A percentile compares a stretch with the other conserved stretches of the same genome.
Evolutionary conservation across 2,113 vertebrate genomes (phyloP).

Genomic region (Zosterops lateralis): DNA sequence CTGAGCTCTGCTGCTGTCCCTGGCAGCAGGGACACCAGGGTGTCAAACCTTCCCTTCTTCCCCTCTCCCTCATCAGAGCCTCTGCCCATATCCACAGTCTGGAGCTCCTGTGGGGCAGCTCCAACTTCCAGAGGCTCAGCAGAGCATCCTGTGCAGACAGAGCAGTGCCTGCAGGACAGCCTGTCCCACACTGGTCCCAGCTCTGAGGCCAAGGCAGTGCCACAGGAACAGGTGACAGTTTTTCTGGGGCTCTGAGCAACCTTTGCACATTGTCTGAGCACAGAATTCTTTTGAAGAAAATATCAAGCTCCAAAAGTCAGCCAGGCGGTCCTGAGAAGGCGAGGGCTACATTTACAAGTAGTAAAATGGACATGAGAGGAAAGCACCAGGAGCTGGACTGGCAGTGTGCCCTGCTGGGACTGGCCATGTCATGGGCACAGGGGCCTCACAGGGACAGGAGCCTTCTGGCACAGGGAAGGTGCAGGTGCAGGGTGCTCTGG

Average conservation of each 20-base stretch:
- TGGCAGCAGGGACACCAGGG: not conserved
- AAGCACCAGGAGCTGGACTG: not conserved
- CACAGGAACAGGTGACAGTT: not conserved
- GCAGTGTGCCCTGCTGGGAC: not conserved
- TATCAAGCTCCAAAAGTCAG: not conserved
- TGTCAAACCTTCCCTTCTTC: not conserved
- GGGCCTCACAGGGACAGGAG: not conserved
- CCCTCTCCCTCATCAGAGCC: too few relatives aligned
- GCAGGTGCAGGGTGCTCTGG: not conserved
- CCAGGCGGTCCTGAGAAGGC: not conserved
- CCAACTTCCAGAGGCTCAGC: not conserved
- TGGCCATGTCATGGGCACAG: rapidly evolving
- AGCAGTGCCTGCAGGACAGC: not conserved
- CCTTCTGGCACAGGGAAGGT: not conserved
- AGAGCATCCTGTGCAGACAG: not conserved
- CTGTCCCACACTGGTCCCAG: not conserved
- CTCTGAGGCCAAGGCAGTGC: rapidly evolving
- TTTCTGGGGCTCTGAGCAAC: not conserved
- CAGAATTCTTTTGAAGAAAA: not conserved
- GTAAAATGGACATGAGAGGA: not conserved
- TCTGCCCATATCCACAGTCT: not conserved
- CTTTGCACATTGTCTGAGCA: rapidly evolving
- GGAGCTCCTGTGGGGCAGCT: not conserved
- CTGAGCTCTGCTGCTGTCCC: not conserved
- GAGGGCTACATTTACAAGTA: not conserved